Percentiles rank a stretch among this genome's conserved stretches.
These are phyloP conservation scores for Penaeus monodon DNA, from an alignment of 2,888 invertebrate species.

Conservation along the genomic window DNA sequence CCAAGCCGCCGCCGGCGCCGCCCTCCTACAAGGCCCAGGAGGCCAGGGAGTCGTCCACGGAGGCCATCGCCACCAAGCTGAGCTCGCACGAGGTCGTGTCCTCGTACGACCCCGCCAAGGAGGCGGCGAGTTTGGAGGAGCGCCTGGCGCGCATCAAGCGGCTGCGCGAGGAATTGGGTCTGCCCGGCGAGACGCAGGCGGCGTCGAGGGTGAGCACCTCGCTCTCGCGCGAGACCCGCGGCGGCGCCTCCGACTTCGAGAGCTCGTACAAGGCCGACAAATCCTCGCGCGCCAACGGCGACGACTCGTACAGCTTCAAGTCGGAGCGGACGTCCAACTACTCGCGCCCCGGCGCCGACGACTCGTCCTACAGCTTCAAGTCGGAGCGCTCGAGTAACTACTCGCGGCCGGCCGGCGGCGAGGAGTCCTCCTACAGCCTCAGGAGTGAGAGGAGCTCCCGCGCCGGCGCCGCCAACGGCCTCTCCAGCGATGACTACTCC, in stretches of 20 bases:
- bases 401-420: neutral
- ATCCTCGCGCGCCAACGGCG: constrained; percentile 25
- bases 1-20: constrained; percentile 16
- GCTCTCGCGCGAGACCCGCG: neutral
- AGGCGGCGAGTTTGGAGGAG: constrained; percentile 45
- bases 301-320: constrained; percentile 35
- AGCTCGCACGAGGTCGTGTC: constrained; percentile 17
- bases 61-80: constrained; percentile 12
- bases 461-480: neutral
- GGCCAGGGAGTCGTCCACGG: neutral
- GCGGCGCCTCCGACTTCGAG: constrained; percentile 5
- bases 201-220: neutral
- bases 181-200: constrained; percentile 41
- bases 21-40: neutral
- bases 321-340: constrained; percentile 26
- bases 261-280: constrained; percentile 34
- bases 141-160: constrained; percentile 51
- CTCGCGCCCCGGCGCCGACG: constrained; percentile 29
- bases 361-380: constrained; percentile 3
- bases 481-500: neutral
- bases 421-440: neutral
- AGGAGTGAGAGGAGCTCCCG: too few species aligned
- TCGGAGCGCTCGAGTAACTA: constrained; percentile 6
- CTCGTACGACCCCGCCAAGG: constrained; percentile 33
- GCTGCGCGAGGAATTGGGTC: constrained; percentile 53